Conservation (phyloP, 2,113 vertebrate species). For the Phocoena sinus region DNA sequence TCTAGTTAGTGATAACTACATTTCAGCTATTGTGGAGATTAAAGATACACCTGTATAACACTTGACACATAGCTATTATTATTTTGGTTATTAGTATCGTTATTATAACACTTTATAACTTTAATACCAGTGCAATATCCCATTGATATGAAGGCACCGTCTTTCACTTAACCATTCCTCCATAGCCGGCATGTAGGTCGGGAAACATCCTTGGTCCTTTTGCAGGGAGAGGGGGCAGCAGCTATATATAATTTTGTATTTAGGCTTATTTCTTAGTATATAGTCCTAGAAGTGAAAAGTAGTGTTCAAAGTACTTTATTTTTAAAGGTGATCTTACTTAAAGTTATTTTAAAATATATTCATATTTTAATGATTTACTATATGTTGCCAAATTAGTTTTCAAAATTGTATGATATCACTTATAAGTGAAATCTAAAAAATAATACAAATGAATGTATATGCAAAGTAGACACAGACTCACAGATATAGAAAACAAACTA, state of each 20-base stretch:
- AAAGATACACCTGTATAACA: background rate
- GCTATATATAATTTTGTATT: background rate
- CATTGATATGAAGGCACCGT: background rate
- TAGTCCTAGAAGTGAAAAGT: background rate
- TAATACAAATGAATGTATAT: too few relatives aligned
- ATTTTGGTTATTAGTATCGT: background rate
- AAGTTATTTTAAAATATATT: background rate
- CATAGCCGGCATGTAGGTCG: background rate
- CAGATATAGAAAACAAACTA: too few relatives aligned
- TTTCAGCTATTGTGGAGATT: background rate
- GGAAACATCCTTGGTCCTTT: background rate
- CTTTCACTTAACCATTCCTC: background rate
- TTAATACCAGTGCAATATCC: background rate
- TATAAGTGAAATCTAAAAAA: too few relatives aligned
- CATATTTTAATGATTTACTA: background rate
- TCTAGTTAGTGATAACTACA: background rate
- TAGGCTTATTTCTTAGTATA: background rate
- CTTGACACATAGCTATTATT: background rate
- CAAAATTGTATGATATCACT: background rate
- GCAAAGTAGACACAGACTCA: too few relatives aligned
- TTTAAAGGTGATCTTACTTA: too few relatives aligned
- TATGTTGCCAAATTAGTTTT: background rate
- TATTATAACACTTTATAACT: background rate
- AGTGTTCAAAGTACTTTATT: background rate
- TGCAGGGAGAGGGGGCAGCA: too few relatives aligned